phyloP scores from a whole-genome alignment of 2,113 vertebrate genomes.

The Choloepus hoffmanni region DNA sequence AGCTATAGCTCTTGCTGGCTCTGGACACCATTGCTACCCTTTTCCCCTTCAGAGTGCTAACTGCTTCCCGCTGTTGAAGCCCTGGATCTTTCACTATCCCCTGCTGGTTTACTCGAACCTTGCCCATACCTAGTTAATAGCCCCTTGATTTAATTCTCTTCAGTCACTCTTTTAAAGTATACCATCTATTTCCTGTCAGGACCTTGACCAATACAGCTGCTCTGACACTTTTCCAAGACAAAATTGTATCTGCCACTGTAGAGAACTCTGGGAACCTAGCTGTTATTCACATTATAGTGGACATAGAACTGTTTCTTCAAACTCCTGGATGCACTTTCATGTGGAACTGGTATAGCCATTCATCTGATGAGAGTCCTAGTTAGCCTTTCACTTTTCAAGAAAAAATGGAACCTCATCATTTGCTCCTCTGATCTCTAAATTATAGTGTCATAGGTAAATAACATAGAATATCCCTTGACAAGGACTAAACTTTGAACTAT shows the following conservation, averaged over 20 bases:
- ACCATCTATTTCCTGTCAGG: neutral
- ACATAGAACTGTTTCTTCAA: neutral
- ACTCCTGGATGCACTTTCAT: neutral
- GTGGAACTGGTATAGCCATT: neutral
- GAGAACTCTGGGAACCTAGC: neutral
- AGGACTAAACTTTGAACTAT: neutral
- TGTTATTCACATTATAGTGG: neutral
- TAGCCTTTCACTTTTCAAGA: neutral
- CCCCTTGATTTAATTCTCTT: neutral
- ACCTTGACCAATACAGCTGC: neutral
- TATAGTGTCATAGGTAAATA: neutral
- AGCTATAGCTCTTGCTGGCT: neutral
- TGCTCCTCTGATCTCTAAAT: conserved; percentile 7
- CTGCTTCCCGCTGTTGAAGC: neutral
- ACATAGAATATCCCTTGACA: neutral
- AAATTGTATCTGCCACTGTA: neutral
- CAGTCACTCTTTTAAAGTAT: neutral
- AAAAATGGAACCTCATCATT: neutral
- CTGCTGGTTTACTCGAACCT: neutral
- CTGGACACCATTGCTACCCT: neutral
- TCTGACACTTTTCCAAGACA: conserved; percentile 17
- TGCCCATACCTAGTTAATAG: neutral
- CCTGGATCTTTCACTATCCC: neutral
- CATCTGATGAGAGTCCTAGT: neutral
- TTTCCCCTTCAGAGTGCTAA: neutral